Percentiles rank a stretch among this genome's conserved stretches.
These are phyloP conservation scores for Polia nebulosa DNA, from an alignment of 2,888 invertebrate genomes.

Conservation along the genomic window DNA sequence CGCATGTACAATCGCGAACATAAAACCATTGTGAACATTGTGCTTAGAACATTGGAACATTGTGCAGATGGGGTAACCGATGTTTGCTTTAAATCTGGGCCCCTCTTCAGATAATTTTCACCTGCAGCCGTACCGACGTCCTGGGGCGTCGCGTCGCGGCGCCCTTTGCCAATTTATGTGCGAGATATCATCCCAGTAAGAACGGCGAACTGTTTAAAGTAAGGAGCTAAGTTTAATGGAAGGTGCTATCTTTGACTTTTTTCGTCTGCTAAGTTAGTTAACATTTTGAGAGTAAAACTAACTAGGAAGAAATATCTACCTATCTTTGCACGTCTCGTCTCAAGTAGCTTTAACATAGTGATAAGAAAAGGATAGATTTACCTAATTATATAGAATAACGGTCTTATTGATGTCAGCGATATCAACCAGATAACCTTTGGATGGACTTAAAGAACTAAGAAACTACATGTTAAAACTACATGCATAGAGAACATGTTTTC, in stretches of 20 bases:
- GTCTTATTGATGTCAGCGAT: no score
- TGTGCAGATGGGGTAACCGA: constrained; percentile 70
- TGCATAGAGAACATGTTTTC: no score
- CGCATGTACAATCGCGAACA: constrained; percentile 61
- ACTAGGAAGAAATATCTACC: neutral
- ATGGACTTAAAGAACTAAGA: no score
- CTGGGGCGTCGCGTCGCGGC: constrained; percentile 66
- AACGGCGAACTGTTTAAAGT: constrained; percentile 77
- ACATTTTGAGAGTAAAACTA: constrained; percentile 23
- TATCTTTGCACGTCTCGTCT: neutral
- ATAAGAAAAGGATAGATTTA: neutral
- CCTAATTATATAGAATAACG: no score
- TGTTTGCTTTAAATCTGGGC: constrained; percentile 88
- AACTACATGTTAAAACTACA: no score
- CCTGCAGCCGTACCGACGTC: constrained; percentile 77
- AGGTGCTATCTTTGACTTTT: constrained; percentile 54
- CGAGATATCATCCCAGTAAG: constrained; percentile 87
- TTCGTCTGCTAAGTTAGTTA: constrained; percentile 24
- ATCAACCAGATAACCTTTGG: no score
- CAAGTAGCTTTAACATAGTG: neutral
- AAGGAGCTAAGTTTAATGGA: constrained; percentile 71
- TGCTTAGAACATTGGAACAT: constrained; percentile 63
- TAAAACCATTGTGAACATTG: constrained; percentile 65
- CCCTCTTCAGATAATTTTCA: constrained; percentile 89
- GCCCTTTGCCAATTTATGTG: constrained; percentile 84